Evolutionary conservation across 64 coral and sea anemone species (phyloP).

Genomic region (Trachythela sp.): DNA sequence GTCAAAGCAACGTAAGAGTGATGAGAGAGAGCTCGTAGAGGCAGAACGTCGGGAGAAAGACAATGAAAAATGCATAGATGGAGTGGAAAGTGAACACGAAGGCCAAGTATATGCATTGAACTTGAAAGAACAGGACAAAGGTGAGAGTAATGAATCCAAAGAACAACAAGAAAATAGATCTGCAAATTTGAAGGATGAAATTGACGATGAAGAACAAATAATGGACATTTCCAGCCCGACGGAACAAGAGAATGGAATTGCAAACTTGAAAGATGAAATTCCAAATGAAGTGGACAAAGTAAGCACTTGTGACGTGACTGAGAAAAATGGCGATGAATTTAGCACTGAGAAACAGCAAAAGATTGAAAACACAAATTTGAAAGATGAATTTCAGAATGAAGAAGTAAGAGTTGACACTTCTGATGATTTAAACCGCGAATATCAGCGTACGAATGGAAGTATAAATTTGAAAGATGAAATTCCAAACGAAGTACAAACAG

Average conservation of each 20-base stretch:
- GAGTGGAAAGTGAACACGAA: too few relatives aligned
- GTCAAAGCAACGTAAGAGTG: background rate
- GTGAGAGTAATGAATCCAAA: too few relatives aligned
- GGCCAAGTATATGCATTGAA: too few relatives aligned
- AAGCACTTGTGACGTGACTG: background rate
- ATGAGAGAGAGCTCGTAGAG: background rate
- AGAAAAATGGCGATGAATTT: background rate
- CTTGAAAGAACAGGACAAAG: too few relatives aligned
- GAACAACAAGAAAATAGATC: too few relatives aligned
- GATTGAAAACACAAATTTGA: background rate
- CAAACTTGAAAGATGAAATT: background rate
- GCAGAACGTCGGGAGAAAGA: too few relatives aligned
- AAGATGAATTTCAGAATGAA: background rate
- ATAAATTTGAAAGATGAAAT: background rate
- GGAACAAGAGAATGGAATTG: background rate
- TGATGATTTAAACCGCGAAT: background rate
- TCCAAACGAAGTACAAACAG: background rate
- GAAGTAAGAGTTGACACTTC: background rate
- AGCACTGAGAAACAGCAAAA: background rate
- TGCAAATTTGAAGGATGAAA: too few relatives aligned
- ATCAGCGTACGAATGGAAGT: background rate
- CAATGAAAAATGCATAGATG: too few relatives aligned
- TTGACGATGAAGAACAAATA: too few relatives aligned
- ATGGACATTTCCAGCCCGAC: too few relatives aligned
- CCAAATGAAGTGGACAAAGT: background rate